Conservation (phyloP, 2,797 vertebrate species). For the Prionace glauca region DNA sequence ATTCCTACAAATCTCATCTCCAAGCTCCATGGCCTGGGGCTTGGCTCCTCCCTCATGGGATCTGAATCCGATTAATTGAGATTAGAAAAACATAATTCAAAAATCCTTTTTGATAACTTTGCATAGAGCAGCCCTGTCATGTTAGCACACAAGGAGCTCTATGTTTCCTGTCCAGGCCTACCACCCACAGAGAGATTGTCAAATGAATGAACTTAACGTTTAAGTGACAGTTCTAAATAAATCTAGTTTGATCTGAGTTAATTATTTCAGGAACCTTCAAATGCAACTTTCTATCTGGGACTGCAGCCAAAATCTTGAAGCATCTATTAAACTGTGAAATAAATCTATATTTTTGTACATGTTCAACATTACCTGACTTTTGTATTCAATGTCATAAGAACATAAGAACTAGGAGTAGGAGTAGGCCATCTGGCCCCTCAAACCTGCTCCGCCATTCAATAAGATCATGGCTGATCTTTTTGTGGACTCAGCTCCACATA, state of each 20-base stretch:
- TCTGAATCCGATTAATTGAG: not conserved
- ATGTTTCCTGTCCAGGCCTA: not conserved
- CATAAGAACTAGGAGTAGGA: no score
- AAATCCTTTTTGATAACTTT: not conserved
- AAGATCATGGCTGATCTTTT: no score
- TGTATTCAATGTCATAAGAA: not conserved
- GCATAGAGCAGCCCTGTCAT: not conserved
- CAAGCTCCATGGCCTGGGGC: no score
- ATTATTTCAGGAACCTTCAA: not conserved
- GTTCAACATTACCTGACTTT: not conserved
- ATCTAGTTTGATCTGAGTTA: not conserved
- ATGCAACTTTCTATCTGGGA: not conserved
- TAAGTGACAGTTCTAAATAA: not conserved
- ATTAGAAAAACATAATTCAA: not conserved
- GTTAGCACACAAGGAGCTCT: not conserved
- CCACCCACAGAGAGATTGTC: not conserved
- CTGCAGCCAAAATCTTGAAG: not conserved
- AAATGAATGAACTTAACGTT: not conserved
- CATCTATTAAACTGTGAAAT: not conserved
- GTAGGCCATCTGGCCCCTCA: no score
- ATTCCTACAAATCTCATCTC: no score
- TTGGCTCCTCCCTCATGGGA: no score
- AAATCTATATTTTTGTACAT: not conserved
- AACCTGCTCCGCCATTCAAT: no score
- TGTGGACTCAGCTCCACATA: no score